Percentiles rank a stretch among this genome's conserved stretches.
phyloP scores from a whole-genome alignment of 2,113 vertebrate genomes.

The Ctenodactylus gundi region DNA sequence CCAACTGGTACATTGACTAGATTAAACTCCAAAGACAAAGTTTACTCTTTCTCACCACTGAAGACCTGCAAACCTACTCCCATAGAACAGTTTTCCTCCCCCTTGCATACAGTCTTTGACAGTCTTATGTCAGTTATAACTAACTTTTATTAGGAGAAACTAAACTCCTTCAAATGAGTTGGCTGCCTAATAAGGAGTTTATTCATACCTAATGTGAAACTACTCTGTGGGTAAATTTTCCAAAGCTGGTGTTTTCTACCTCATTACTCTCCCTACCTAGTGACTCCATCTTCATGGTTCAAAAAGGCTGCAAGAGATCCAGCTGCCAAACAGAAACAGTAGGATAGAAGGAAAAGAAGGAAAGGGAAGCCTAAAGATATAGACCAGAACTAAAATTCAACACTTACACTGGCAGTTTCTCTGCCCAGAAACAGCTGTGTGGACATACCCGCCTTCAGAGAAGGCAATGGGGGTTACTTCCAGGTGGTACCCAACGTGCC shows the following conservation, averaged over 20 bases:
- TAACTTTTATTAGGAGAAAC: background rate
- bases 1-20: background rate
- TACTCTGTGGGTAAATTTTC: background rate
- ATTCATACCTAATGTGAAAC: background rate
- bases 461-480: background rate
- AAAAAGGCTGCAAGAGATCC: background rate
- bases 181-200: background rate
- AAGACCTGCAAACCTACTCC: background rate
- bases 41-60: background rate
- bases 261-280: background rate
- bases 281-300: background rate
- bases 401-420: background rate
- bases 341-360: background rate
- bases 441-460: background rate
- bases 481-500: background rate
- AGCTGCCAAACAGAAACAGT: background rate
- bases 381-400: background rate
- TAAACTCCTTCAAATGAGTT: background rate
- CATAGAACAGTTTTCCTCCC: background rate
- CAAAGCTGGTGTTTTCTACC: background rate
- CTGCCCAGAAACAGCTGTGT: background rate
- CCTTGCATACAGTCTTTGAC: background rate
- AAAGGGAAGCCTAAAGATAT: background rate
- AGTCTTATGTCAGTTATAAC: background rate
- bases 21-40: background rate